phyloP scores from a whole-genome alignment of 2,797 vertebrate species.

The Anableps anableps region DNA sequence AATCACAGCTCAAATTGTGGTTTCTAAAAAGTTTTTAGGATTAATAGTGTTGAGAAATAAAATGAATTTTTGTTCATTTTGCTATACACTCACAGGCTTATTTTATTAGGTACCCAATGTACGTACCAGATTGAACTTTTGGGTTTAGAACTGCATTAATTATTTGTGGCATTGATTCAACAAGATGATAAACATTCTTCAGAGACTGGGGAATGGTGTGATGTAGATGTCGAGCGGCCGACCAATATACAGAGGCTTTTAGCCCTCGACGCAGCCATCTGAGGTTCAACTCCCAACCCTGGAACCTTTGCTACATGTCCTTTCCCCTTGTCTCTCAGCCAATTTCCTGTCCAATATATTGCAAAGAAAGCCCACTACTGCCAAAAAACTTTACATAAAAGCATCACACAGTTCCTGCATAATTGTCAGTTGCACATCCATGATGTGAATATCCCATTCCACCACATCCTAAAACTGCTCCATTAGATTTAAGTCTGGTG shows the following conservation, averaged over 20 bases:
- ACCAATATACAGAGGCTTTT: not conserved
- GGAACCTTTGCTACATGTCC: not conserved
- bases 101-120: not conserved
- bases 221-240: not conserved
- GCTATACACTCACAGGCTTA: not conserved
- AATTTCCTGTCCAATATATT: not conserved
- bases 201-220: not conserved
- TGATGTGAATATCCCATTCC: not conserved
- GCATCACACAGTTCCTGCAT: not conserved
- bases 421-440: not conserved
- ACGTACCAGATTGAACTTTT: not conserved
- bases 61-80: not conserved
- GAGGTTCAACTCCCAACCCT: too few relatives aligned
- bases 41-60: not conserved
- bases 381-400: not conserved
- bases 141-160: not conserved
- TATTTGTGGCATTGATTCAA: not conserved
- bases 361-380: not conserved
- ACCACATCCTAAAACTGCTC: not conserved
- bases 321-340: not conserved
- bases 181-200: not conserved
- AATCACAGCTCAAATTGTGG: conserved; percentile 6
- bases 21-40: not conserved
- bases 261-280: not conserved
- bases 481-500: not conserved